Base-by-base conservation (phyloP, 2,888 invertebrate genomes). In the Trichopria drosophilae region DNA sequence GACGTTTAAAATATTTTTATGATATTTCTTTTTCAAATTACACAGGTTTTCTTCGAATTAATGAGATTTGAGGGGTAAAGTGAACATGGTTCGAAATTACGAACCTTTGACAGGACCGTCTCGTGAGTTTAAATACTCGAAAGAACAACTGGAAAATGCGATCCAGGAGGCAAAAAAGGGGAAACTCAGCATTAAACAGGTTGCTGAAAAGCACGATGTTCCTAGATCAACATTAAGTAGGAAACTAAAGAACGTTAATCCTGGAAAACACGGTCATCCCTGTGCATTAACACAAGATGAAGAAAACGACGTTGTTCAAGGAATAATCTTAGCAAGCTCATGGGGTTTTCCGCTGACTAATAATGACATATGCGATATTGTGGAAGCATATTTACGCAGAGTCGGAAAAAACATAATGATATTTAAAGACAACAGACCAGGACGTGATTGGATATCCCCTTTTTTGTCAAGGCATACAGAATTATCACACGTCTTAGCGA, bases 381-480 rank as follows among this genome's bases (percentile, higher is more conserved):
- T 24, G 6, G 10, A 24, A 10, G 6, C 24, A 39, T 39, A 46
- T 24, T 13, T 47, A 15, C 24, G 26, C 20, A 15, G 4, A 18
- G 15, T 24, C 15, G 32, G 32, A 3, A 16, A 18, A 18, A 32
- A 28, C 26, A 36, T 35, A 3, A 19, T 2, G 28, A 32, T 9
- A 26, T 48, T 48, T 34, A 48, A 41, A 26, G 41, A 48, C 15
- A 41, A 41, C n/a, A 10, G 39, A 6, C 41, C 48, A 13, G 48
- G 41, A 4, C 6, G 10, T 9, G 24, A 24, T 24, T 24, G 24
- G 24, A 10, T 10, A 24, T 10, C 6, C 10, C 10, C 24, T 6
- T 24, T 24, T 10, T 24, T 24, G 24, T 9, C 6, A 10, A 6
- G 24, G 24, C 24, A 24, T 10, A 24, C 6, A 24, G 10, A 6